A percentile compares a stretch with the other conserved stretches of the same genome.
Evolutionary conservation across 2,888 invertebrate species (phyloP).

Genomic region (Caenorhabditis sp.): DNA sequence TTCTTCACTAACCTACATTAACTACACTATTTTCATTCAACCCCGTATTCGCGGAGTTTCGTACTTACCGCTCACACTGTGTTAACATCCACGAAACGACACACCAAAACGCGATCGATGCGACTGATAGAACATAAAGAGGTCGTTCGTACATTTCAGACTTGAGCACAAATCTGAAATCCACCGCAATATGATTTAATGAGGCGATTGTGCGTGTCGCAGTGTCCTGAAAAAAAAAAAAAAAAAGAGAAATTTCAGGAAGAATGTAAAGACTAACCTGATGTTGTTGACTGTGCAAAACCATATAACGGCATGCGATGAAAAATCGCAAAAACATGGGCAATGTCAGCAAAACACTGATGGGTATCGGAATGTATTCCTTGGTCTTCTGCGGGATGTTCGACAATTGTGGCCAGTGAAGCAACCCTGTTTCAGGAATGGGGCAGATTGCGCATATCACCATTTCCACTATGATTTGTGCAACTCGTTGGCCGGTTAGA

Average conservation of each 20-base stretch:
- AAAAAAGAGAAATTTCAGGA: neutral
- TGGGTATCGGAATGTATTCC: constrained; percentile 70
- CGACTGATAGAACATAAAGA: constrained; percentile 80
- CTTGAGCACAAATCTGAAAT: constrained; percentile 90
- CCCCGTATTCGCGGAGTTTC: no score
- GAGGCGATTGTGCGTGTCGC: constrained; percentile 80
- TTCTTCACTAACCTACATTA: no score
- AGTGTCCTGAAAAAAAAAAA: constrained; percentile 78
- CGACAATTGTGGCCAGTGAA: constrained; percentile 50
- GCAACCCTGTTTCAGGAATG: constrained; percentile 55
- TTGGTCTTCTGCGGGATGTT: constrained; percentile 37
- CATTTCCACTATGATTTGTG: constrained; percentile 79
- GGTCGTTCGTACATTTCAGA: constrained; percentile 97
- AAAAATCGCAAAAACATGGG: constrained; percentile 99
- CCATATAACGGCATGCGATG: constrained; percentile 98
- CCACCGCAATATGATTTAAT: constrained; percentile 83
- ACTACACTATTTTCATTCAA: no score
- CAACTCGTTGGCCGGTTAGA: constrained; percentile 95
- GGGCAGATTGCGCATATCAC: constrained; percentile 88
- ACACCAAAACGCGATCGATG: constrained; percentile 99
- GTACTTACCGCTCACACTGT: constrained; percentile 92
- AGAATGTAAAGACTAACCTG: constrained; percentile 29
- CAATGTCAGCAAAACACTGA: constrained; percentile 94
- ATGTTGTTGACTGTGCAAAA: constrained; percentile 91
- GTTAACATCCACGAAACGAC: constrained; percentile 97